Evolutionary conservation across 2,888 invertebrate species (phyloP), one percentile per base, ranked within the genome.

Genomic region (Aphelenchoides bicaudatus): DNA sequence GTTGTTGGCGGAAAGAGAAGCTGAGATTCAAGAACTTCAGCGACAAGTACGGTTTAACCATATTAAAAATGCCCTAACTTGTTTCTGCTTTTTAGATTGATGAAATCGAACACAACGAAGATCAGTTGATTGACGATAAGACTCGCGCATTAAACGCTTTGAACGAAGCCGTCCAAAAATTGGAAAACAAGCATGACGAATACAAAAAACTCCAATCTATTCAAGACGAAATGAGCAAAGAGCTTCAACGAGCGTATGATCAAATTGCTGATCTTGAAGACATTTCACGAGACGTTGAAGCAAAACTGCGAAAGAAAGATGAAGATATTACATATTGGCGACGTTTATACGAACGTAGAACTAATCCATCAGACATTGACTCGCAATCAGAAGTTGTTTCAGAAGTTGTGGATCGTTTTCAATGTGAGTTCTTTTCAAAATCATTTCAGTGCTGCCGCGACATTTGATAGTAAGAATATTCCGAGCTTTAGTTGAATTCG

Each of bases 241-340:
- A 51, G 16, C 37, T 51, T 19, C 23, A 30, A 8, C 51, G 52
- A 27, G 37, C 37, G 13, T 51, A 51, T 29, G 19, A 38, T 28
- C 52, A 51, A 29, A 21, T 51, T 37, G 52, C 31, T 3, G 52
- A 51, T 29, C 52, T 31, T 19, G 52, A 51, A 51, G 52, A 51
- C 31, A 38, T 38, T 13, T 16, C 43, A 2, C 52, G 28, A 19
- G 52, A 51, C 31, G 21, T 51, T n/a, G 21, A 38, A 19, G 6
- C 34, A 2, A 8, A 34, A 2, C 8, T 28, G 3, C 1, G 21
- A 1, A 30, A 51, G 28, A 43, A 16, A 2, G 52, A 34, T 2
- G 52, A 51, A 23, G 27, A 25, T 10, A 34, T 51, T 19, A n/a
- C 43, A 39, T 51, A 37, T 37, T 51, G 52, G 52, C 34, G 39